Evolutionary conservation across 1,140 invertebrate genomes (phyloP), one percentile per base, ranked within the genome.

Genomic region (Brachionus asplanchnoidis): DNA sequence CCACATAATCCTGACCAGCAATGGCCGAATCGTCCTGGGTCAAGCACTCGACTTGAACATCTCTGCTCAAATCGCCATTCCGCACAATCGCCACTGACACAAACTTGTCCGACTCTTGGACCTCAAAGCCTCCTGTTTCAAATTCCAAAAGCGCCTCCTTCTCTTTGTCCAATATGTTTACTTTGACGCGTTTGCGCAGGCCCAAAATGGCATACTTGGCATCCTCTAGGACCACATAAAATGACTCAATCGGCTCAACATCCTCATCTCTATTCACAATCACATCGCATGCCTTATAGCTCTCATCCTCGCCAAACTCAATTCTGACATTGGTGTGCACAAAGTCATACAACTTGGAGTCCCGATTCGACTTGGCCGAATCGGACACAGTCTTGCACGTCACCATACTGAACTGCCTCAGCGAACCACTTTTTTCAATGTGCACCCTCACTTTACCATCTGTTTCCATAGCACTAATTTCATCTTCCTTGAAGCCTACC

Each of bases 301-400:
- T 87, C 60, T 89, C 87, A 87, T 88, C 88, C 66, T 87, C 87
- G 85, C 89, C 87, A 87, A 90, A 90, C 85, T 89, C 88, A 26
- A 90, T 86, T 88, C 40, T 84, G 12, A 65, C 46, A 85, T 68
- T 53, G 23, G 70, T 79, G n/a, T 65, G 46, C 46, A 75, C 44
- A 85, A 50, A 65, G 60, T 77, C 84, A 42, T 8, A 77, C 0
- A 66, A 12, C 11, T 42, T 82, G 8, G 20, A 23, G 23, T 82
- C 79, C 11, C 79, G 17, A 82, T 82, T 82, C 6, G 86, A 85
- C 23, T 75, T 80, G 7, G 88, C 88, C 44, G 86, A 86, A 23
- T 86, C 87, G 20, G 85, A 85, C 20, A 85, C 82, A 12, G 88
- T 88, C 11, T 77, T 77, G 85, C 88, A 89, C 26, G 87, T 87